These are phyloP conservation scores for Drosophila quinaria DNA, from an alignment of 2,888 invertebrate species.

Conservation along the genomic window DNA sequence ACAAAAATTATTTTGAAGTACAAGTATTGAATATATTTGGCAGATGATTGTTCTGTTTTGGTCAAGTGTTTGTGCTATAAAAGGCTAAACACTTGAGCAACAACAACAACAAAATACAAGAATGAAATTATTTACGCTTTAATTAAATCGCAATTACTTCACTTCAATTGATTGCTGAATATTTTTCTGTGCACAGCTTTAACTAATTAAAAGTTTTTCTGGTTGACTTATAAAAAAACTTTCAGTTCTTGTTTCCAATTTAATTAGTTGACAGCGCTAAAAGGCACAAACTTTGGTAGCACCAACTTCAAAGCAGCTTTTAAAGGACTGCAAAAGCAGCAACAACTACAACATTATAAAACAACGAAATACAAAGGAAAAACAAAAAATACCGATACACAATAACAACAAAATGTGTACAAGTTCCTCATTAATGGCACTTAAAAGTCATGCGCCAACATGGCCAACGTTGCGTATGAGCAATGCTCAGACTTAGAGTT, in stretches of 20 bases:
- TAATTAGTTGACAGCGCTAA: conserved; percentile 48
- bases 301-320: conserved; percentile 47
- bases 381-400: conserved; percentile 11
- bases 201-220: conserved; percentile 54
- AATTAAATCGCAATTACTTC: conserved; percentile 54
- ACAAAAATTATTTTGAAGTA: conserved; percentile 38
- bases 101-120: conserved; percentile 5
- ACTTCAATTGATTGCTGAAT: conserved; percentile 28
- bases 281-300: conserved; percentile 36
- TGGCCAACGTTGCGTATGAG: conserved; percentile 53
- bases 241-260: conserved; percentile 29
- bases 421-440: conserved; percentile 47
- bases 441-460: conserved; percentile 41
- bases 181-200: conserved; percentile 24
- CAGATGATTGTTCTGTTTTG: conserved; percentile 57
- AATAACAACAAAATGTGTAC: conserved; percentile 15
- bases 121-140: conserved; percentile 46
- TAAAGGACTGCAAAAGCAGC: conserved; percentile 22
- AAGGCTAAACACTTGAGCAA: conserved; percentile 41
- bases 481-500: conserved; percentile 21
- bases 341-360: neutral
- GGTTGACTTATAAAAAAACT: conserved; percentile 21
- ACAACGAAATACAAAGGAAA: conserved; percentile 3
- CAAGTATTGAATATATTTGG: conserved; percentile 45
- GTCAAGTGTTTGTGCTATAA: conserved; percentile 55